Evolutionary conservation across 2,797 vertebrate species (phyloP).

Genomic region (Galagoides demidoff): DNA sequence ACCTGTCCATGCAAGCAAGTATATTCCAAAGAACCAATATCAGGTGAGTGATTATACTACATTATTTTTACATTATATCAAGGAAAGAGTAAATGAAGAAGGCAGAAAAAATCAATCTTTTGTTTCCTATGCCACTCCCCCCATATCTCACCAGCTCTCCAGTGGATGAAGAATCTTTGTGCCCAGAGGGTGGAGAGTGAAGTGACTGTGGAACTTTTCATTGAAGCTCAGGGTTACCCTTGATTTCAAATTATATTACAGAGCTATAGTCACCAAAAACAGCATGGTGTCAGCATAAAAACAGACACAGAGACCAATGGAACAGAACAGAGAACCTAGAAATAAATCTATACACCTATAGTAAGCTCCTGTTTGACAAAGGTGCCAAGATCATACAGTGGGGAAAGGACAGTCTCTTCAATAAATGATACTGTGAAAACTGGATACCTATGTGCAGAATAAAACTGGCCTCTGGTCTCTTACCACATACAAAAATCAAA

Average conservation of each 20-base stretch:
- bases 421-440: not conserved
- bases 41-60: not conserved
- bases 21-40: not conserved
- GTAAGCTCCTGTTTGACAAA: not conserved
- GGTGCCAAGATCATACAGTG: not conserved
- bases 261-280: not conserved
- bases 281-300: not conserved
- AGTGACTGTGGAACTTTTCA: not conserved
- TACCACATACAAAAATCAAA: not conserved
- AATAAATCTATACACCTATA: not conserved
- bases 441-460: not conserved
- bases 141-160: not conserved
- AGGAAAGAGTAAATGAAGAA: not conserved
- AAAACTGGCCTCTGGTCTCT: not conserved
- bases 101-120: not conserved
- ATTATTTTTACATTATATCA: not conserved
- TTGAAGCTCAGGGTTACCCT: not conserved
- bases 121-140: not conserved
- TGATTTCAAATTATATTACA: not conserved
- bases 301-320: no score
- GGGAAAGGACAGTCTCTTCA: not conserved
- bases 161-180: not conserved
- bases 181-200: not conserved
- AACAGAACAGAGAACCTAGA: not conserved
- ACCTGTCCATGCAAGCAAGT: no score